A percentile compares a stretch with the other conserved stretches of the same genome.
These are phyloP conservation scores for Antechinus flavipes DNA, from an alignment of 2,113 vertebrate genomes.

Conservation along the genomic window DNA sequence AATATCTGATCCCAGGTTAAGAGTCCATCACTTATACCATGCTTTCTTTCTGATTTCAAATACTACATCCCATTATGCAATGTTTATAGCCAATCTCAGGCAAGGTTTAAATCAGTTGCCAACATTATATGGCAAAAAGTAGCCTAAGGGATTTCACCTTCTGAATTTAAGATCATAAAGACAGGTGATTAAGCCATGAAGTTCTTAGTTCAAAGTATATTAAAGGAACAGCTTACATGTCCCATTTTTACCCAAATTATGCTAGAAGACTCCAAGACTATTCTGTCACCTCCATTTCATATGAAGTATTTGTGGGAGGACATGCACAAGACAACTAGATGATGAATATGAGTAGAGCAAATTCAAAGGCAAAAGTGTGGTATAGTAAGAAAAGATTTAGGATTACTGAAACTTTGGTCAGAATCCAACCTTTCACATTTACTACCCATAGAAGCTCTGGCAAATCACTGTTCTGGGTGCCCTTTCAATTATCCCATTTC, in stretches of 20 bases:
- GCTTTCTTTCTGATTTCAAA: neutral
- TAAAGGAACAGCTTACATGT: neutral
- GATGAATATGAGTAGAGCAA: neutral
- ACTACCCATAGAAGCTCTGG: neutral
- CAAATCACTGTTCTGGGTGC: neutral
- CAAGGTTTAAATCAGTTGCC: neutral
- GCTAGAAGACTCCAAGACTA: neutral
- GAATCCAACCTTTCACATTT: neutral
- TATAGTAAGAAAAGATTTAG: neutral
- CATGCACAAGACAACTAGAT: neutral
- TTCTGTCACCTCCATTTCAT: neutral
- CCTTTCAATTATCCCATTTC: neutral
- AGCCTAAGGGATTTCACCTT: neutral
- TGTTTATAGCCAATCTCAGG: neutral
- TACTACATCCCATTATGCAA: neutral
- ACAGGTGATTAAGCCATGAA: neutral
- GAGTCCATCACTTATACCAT: too few relatives aligned
- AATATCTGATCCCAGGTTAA: too few relatives aligned
- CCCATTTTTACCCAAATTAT: neutral
- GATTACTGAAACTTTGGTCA: neutral
- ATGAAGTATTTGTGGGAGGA: neutral
- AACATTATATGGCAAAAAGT: neutral
- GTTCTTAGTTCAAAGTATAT: neutral
- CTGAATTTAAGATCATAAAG: neutral
- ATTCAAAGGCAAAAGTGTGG: neutral